Base-by-base conservation (phyloP, 2,888 invertebrate species). In the Sarcophaga subvicina region DNA sequence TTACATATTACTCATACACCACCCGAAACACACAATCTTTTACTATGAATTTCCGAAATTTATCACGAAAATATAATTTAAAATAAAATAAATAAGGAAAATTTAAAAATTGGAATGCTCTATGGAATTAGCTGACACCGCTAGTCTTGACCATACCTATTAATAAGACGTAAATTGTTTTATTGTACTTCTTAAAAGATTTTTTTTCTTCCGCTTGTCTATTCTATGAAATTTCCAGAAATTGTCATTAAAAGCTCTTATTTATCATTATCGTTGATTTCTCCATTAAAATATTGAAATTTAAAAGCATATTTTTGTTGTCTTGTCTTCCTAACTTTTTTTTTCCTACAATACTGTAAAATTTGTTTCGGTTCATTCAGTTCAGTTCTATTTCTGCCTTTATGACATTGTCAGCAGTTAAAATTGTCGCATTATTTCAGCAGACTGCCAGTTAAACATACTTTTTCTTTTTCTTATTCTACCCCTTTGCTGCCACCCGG, bases 371-470 rank as follows among this genome's bases (percentile, higher is more conserved):
- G 37, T 37, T 37, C 37, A 37, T 37, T 37, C 20, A 22, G 78
- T 77, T 77, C 11, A 54, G 37, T 12, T 69, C 54, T 69, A 27
- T 62, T 62, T 49, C 12, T 75, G n/a, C 11, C 60, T 72, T 69
- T 72, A 67, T 49, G 67, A 83, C 69, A 76, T 86, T 82, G 76
- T 83, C 80, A 83, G 80, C 86, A 83, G 67, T 80, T 80, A 77
- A 80, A 77, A 47, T 77, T 80, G 78, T 83, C 80, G 72, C 77
- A 69, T 80, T 69, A 86, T 71, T 79, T 79, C 62, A 71, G 10
- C 10, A 37, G 37, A 71, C 49, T 66, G 69, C 60, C 37, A n/a
- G 70, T 75, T 37, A 63, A 22, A 17, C 80, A 64, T 37, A n/a
- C 20, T 79, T 49, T 59, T 71, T 49, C 20, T 49, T 27, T 49